Percentiles rank a stretch among this genome's conserved stretches.
phyloP scores from a whole-genome alignment of 37 sponge, comb jelly and placozoan genomes.

The Petrosia ficiformis region DNA sequence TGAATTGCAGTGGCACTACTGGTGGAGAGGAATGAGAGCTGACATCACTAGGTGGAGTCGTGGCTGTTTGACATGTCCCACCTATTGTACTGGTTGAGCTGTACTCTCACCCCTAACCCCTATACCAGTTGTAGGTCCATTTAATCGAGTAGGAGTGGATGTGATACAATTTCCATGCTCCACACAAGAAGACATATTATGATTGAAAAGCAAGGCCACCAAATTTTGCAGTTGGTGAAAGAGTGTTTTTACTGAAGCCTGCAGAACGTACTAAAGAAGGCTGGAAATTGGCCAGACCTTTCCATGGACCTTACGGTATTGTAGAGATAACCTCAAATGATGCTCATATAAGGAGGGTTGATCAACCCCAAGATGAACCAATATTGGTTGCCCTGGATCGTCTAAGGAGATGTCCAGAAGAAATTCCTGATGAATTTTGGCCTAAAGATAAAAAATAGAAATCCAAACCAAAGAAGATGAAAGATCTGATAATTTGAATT shows the following conservation, averaged over 20 bases:
- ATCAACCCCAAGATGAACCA: not conserved
- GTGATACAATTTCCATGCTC: constrained; percentile 45
- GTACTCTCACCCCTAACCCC: constrained; percentile 39
- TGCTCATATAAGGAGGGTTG: not conserved
- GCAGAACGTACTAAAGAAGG: not conserved
- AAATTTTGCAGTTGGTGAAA: not conserved
- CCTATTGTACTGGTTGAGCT: constrained; percentile 14
- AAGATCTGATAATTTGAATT: too few species aligned
- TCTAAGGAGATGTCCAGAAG: not conserved
- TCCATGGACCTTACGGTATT: constrained; percentile 21
- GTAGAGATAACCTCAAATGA: not conserved
- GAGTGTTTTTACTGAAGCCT: constrained; percentile 19
- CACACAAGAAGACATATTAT: not conserved
- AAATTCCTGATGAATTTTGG: not conserved
- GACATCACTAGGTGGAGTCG: constrained; percentile 32
- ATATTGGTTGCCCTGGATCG: constrained; percentile 11
- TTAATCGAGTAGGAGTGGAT: constrained; percentile 63
- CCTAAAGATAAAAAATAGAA: not conserved
- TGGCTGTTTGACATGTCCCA: constrained; percentile 40
- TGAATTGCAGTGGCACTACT: constrained; percentile 34
- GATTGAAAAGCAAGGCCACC: not conserved
- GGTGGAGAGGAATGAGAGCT: constrained; percentile 53
- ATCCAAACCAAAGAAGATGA: too few species aligned
- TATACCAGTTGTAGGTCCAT: constrained; percentile 58
- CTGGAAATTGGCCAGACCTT: constrained; percentile 18